Evolutionary conservation across 1,140 invertebrate genomes (phyloP).

Genomic region (Apocrypta bakeri): DNA sequence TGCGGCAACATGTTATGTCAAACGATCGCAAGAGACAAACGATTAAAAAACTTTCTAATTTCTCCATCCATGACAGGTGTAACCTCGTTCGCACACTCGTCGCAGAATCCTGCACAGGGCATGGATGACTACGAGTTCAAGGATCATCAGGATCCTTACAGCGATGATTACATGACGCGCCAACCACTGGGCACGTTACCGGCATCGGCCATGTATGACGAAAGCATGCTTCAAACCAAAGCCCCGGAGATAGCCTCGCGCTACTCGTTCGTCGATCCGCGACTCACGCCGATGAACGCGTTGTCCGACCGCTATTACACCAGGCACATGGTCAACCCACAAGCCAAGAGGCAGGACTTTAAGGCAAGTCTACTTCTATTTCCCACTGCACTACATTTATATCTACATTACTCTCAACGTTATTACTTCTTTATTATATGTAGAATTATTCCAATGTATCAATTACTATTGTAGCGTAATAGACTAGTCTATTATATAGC

Average conservation of each 20-base stretch:
- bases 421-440: background rate
- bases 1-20: conserved; percentile 26
- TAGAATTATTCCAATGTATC: background rate
- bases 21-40: background rate
- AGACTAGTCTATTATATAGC: too few species aligned
- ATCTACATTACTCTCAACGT: background rate
- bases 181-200: conserved; percentile 69
- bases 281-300: conserved; percentile 62
- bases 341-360: conserved; percentile 73
- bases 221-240: conserved; percentile 66
- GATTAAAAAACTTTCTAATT: conserved; percentile 42
- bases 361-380: conserved; percentile 60
- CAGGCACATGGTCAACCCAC: conserved; percentile 63
- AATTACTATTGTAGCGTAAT: background rate
- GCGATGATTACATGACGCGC: conserved; percentile 67
- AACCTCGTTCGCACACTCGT: conserved; percentile 72
- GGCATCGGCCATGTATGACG: conserved; percentile 72
- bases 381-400: background rate
- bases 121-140: conserved; percentile 81
- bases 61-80: conserved; percentile 62
- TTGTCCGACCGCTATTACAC: conserved; percentile 69
- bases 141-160: conserved; percentile 71
- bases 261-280: conserved; percentile 64
- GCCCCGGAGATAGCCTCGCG: conserved; percentile 67
- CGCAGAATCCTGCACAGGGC: conserved; percentile 64